Evolutionary conservation across 2,888 invertebrate species (phyloP).

Genomic region (Cylloceria caligata): DNA sequence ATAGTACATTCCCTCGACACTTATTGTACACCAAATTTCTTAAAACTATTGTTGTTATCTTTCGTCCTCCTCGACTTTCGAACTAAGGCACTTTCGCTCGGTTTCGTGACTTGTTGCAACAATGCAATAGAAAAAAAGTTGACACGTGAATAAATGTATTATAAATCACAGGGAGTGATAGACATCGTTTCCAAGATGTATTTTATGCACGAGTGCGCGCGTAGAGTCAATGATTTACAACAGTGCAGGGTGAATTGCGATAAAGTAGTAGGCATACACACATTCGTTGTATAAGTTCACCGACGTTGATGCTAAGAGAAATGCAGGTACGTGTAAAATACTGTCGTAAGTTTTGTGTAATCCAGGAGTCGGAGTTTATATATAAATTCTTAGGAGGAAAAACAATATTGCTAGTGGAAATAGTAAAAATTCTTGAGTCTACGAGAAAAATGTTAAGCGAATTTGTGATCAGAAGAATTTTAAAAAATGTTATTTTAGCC

Average conservation of each 20-base stretch:
- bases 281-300: not conserved
- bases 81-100: not conserved
- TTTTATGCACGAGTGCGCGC: slow-evolving; percentile 9
- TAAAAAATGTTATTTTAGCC: too few relatives aligned
- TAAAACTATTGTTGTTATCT: not conserved
- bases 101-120: not conserved
- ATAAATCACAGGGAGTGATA: not conserved
- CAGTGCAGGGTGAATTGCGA: slow-evolving; percentile 8
- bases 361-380: not conserved
- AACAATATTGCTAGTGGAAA: too few relatives aligned
- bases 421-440: too few relatives aligned
- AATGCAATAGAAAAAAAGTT: not conserved
- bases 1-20: not conserved
- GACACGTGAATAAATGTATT: slow-evolving; percentile 14
- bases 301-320: not conserved
- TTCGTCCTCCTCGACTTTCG: slow-evolving; percentile 6
- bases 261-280: not conserved
- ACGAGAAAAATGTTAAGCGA: too few relatives aligned
- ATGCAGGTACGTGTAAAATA: slow-evolving; percentile 16
- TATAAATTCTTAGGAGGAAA: not conserved
- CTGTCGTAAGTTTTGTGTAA: slow-evolving; percentile 19
- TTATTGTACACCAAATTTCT: not conserved
- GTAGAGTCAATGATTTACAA: slow-evolving; percentile 11
- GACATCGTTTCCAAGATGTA: slow-evolving; percentile 24
- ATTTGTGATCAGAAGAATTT: too few relatives aligned